Conservation (phyloP, 2,797 vertebrate genomes). For the Australoheros facetus region DNA sequence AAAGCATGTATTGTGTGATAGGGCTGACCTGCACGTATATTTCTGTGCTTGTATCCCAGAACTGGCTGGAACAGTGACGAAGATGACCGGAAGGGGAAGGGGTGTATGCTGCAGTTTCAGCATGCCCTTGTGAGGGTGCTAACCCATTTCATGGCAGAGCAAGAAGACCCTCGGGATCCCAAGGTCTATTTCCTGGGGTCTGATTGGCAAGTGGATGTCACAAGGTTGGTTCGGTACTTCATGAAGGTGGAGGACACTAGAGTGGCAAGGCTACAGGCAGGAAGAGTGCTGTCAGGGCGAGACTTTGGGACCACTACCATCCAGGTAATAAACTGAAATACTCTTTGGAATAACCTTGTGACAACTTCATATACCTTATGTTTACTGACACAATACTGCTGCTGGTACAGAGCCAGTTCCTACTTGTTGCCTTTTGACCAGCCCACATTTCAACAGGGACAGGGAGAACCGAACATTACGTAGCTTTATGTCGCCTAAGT, state of each 20-base stretch:
- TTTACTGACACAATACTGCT: too few relatives aligned
- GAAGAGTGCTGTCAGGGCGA: conserved; percentile 87
- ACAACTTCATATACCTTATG: too few relatives aligned
- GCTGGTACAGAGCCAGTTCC: too few relatives aligned
- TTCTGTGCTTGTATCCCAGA: conserved; percentile 69
- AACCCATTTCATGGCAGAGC: conserved; percentile 90
- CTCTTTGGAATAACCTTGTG: background rate
- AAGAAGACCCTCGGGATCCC: conserved; percentile 77
- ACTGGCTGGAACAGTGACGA: conserved; percentile 88
- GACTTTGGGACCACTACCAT: conserved; percentile 90
- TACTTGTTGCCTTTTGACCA: background rate
- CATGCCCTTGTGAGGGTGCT: conserved; percentile 89
- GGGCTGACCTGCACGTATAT: conserved; percentile 47
- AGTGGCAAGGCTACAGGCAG: conserved; percentile 85
- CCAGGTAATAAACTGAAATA: conserved; percentile 80
- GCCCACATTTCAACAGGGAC: too few relatives aligned
- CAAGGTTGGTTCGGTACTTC: conserved; percentile 87
- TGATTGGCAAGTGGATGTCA: conserved; percentile 95
- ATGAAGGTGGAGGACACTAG: conserved; percentile 92
- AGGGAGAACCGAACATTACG: too few relatives aligned
- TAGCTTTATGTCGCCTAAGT: too few relatives aligned
- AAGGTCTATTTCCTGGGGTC: conserved; percentile 86
- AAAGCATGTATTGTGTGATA: conserved; percentile 44
- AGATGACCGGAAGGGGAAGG: conserved; percentile 85
- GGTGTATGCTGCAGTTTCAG: conserved; percentile 92